Percentiles rank a stretch among this genome's conserved stretches.
Evolutionary conservation across 2,888 invertebrate genomes (phyloP).

Genomic region (Phrixothrix hirtus): DNA sequence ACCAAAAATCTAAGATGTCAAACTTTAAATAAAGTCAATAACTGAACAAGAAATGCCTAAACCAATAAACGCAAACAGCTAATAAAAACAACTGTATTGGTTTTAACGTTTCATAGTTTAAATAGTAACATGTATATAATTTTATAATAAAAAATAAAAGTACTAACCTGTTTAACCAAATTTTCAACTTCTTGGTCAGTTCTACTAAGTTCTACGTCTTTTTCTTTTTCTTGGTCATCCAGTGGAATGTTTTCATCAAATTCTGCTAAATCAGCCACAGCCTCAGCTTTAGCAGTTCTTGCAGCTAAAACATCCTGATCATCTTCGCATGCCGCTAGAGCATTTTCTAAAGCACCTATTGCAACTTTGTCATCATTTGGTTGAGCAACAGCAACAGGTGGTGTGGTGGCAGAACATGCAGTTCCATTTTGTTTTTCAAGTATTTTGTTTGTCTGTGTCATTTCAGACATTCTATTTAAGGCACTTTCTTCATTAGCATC

Average conservation of each 20-base stretch:
- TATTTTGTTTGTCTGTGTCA: slow-evolving; percentile 57
- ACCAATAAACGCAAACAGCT: too few species aligned
- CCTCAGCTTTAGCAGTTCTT: slow-evolving; percentile 86
- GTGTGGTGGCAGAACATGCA: slow-evolving; percentile 22
- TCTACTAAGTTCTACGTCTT: slow-evolving; percentile 65
- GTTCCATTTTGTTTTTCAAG: slow-evolving; percentile 46
- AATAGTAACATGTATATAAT: too few species aligned
- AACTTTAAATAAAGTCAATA: too few species aligned
- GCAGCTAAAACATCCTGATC: slow-evolving; percentile 93
- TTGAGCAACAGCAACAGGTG: slow-evolving; percentile 31
- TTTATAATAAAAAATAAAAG: background rate
- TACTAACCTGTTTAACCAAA: slow-evolving; percentile 69
- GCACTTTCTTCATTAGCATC: slow-evolving; percentile 67
- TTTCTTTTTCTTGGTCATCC: slow-evolving; percentile 65
- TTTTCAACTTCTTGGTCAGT: slow-evolving; percentile 74
- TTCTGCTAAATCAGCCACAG: slow-evolving; percentile 86
- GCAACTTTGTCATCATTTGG: slow-evolving; percentile 62
- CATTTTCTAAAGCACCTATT: slow-evolving; percentile 73
- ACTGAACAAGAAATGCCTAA: too few species aligned
- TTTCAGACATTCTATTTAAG: slow-evolving; percentile 62
- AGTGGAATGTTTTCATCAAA: slow-evolving; percentile 94
- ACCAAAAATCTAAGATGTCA: background rate
- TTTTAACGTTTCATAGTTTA: too few species aligned
- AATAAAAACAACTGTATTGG: too few species aligned
- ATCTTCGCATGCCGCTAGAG: slow-evolving; percentile 91